These are phyloP conservation scores for Centropus bengalensis DNA, from an alignment of 2,113 vertebrate genomes.

Conservation along the genomic window DNA sequence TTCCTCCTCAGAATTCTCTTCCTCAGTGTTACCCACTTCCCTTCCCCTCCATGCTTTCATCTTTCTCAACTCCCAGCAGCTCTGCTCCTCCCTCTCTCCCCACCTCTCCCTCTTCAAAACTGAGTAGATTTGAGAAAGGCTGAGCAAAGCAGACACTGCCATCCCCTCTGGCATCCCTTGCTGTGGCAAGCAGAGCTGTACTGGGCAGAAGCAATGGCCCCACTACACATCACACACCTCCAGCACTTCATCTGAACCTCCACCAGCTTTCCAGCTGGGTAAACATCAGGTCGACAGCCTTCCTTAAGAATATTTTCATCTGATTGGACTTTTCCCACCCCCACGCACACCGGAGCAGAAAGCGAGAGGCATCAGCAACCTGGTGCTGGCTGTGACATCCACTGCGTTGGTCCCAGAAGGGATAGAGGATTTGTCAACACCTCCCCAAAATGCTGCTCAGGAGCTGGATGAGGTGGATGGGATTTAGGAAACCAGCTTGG, in stretches of 20 bases:
- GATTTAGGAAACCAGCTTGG: background rate
- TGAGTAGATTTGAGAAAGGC: background rate
- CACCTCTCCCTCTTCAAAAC: background rate
- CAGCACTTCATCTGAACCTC: background rate
- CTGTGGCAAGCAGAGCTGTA: background rate
- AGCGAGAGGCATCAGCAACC: rapidly evolving
- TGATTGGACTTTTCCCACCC: background rate
- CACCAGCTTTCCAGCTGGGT: background rate
- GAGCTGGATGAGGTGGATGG: background rate
- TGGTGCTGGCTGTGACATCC: rapidly evolving
- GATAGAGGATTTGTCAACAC: background rate
- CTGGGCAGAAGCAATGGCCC: background rate
- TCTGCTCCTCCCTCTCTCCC: background rate
- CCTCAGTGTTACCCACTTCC: background rate
- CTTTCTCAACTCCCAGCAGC: background rate
- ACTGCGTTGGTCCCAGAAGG: rapidly evolving
- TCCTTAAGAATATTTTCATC: background rate
- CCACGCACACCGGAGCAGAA: rapidly evolving
- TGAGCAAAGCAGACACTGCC: background rate
- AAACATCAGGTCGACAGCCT: background rate
- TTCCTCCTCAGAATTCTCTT: background rate
- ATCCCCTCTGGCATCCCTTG: background rate
- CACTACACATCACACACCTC: background rate
- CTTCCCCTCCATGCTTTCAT: background rate
- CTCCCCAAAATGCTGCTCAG: background rate